A percentile compares a stretch with the other conserved stretches of the same genome.
Conservation (phyloP, 2,113 vertebrate species). For the Clarias batrachus region DNA sequence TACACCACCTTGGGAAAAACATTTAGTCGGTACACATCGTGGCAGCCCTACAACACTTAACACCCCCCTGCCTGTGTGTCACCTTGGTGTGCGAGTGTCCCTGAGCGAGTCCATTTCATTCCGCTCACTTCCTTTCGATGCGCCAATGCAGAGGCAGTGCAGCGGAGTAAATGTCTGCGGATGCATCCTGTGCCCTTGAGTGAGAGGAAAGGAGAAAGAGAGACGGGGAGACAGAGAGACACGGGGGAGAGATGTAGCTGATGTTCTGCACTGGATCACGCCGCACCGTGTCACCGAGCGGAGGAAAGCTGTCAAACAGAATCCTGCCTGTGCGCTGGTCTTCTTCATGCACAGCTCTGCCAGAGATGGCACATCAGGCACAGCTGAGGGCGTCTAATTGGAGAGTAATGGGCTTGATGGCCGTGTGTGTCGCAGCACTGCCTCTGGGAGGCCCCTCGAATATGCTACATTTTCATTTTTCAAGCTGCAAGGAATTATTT, state of each 20-base stretch:
- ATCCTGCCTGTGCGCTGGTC: constrained; percentile 36
- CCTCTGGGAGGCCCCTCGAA: constrained; percentile 2
- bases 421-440: constrained; percentile 5
- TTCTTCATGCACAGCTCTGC: constrained; percentile 32
- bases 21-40: background rate
- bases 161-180: constrained; percentile 33
- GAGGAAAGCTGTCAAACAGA: constrained; percentile 52
- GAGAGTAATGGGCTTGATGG: constrained; percentile 34
- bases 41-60: constrained; percentile 14
- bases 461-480: constrained; percentile 12
- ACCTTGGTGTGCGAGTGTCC: constrained; percentile 28
- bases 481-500: constrained; percentile 10
- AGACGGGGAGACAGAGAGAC: constrained; percentile 27
- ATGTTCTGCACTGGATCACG: constrained; percentile 60
- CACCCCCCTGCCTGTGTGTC: constrained; percentile 20
- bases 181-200: constrained; percentile 44
- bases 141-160: constrained; percentile 6
- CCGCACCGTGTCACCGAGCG: constrained; percentile 37
- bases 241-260: constrained; percentile 48
- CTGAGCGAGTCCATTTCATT: constrained; percentile 29
- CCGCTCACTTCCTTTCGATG: constrained; percentile 51
- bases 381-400: constrained; percentile 33
- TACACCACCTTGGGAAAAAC: background rate
- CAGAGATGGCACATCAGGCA: constrained; percentile 13
- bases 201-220: constrained; percentile 49